A percentile compares a stretch with the other conserved stretches of the same genome.
Conservation (phyloP, 2,113 vertebrate species). For the Meriones unguiculatus region DNA sequence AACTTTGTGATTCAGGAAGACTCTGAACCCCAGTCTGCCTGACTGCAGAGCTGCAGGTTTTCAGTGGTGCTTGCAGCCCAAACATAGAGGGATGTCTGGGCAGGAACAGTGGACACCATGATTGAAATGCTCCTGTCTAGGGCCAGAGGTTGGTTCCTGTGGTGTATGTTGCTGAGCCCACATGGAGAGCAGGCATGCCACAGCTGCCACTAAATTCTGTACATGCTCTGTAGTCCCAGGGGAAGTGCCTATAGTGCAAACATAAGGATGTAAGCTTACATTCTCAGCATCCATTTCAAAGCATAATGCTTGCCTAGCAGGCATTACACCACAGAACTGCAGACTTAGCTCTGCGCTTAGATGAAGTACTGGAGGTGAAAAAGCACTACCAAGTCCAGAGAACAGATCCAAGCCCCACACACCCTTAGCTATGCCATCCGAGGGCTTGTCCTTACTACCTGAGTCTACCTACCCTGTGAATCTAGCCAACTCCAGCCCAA, state of each 20-base stretch:
- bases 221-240: not conserved
- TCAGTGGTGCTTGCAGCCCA: not conserved
- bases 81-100: constrained; percentile 17
- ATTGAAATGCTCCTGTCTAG: not conserved
- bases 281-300: not conserved
- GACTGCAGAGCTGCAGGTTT: not conserved
- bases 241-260: not conserved
- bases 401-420: not conserved
- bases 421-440: not conserved
- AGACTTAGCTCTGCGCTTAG: not conserved
- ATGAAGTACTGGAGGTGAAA: not conserved
- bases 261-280: not conserved
- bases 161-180: not conserved
- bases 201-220: not conserved
- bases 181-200: not conserved
- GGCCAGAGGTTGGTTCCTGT: not conserved
- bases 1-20: not conserved
- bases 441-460: not conserved
- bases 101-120: not conserved
- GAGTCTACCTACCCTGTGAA: not conserved
- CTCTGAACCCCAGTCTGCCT: not conserved
- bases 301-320: not conserved
- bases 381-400: not conserved
- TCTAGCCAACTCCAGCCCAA: not conserved
- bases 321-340: not conserved